Evolutionary conservation across 1,140 invertebrate genomes (phyloP).

Genomic region (Drosophila jambulina): DNA sequence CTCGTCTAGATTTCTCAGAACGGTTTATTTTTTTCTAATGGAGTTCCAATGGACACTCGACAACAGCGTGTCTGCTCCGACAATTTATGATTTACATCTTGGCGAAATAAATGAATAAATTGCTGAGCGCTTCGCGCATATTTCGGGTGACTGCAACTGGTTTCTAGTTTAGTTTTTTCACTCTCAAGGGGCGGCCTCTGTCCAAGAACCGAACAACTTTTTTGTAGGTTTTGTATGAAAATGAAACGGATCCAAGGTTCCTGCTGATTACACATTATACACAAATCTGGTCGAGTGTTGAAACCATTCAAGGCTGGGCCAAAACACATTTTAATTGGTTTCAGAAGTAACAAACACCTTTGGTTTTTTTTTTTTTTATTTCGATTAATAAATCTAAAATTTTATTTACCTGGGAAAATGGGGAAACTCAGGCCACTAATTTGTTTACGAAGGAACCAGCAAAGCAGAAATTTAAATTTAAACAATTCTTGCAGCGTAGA

Average conservation of each 20-base stretch:
- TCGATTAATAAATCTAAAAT: not conserved
- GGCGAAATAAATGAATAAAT: slow-evolving; percentile 39
- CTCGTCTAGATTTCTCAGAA: slow-evolving; percentile 23
- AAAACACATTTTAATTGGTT: not conserved
- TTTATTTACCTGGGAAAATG: slow-evolving; percentile 33
- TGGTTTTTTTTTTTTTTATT: not conserved
- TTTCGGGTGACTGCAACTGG: slow-evolving; percentile 38
- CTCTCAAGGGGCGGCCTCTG: not conserved
- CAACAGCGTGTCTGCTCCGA: slow-evolving; percentile 8
- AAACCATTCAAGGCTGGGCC: slow-evolving; percentile 12
- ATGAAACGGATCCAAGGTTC: slow-evolving; percentile 33
- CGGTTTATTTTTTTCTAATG: slow-evolving; percentile 15
- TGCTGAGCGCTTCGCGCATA: slow-evolving; percentile 21
- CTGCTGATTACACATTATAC: slow-evolving; percentile 34
- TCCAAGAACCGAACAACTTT: slow-evolving; percentile 40
- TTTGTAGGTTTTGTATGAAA: slow-evolving; percentile 18
- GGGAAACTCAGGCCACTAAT: slow-evolving; percentile 19
- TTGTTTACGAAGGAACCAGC: slow-evolving; percentile 42
- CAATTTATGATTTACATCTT: slow-evolving; percentile 35
- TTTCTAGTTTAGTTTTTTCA: slow-evolving; percentile 35
- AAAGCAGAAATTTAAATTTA: slow-evolving; percentile 33
- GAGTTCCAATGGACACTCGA: slow-evolving; percentile 18
- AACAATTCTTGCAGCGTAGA: slow-evolving; percentile 60
- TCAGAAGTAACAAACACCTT: not conserved
- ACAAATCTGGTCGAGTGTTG: slow-evolving; percentile 22